phyloP scores from a whole-genome alignment of 2,113 vertebrate species.

The Rynchops niger region DNA sequence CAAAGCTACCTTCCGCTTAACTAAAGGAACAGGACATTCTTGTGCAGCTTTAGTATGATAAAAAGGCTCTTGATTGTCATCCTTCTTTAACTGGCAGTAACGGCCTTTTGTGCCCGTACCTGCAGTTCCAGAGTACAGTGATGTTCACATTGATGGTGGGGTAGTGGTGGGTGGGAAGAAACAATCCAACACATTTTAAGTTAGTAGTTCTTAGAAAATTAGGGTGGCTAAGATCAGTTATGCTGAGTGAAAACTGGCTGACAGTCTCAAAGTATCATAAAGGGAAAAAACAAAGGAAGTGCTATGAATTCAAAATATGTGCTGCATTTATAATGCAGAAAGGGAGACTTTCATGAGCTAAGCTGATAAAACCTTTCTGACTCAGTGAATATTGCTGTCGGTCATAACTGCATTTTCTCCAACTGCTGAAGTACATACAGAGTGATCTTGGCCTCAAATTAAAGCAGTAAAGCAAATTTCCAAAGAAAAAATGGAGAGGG shows the following conservation, averaged over 20 bases:
- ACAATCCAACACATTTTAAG: neutral
- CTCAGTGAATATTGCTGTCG: conserved; percentile 3
- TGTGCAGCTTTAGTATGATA: neutral
- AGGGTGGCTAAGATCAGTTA: neutral
- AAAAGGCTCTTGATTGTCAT: neutral
- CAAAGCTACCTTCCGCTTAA: neutral
- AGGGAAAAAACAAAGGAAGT: neutral
- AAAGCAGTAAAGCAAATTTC: neutral
- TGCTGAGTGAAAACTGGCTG: neutral
- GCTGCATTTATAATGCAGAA: conserved; percentile 19
- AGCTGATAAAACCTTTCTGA: conserved; percentile 43
- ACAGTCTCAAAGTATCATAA: neutral
- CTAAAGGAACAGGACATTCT: neutral
- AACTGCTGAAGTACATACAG: neutral
- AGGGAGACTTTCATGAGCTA: conserved; percentile 19
- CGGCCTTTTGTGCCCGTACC: neutral
- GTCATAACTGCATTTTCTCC: conserved; percentile 19
- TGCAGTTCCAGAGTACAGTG: neutral
- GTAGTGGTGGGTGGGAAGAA: neutral
- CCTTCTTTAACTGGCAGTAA: neutral
- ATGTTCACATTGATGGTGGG: neutral
- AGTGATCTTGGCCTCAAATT: neutral
- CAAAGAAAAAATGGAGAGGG: neutral
- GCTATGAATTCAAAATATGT: neutral
- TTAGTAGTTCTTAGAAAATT: neutral